Conservation (phyloP, 2,113 vertebrate genomes). For the Gnathonemus longibarbis region DNA sequence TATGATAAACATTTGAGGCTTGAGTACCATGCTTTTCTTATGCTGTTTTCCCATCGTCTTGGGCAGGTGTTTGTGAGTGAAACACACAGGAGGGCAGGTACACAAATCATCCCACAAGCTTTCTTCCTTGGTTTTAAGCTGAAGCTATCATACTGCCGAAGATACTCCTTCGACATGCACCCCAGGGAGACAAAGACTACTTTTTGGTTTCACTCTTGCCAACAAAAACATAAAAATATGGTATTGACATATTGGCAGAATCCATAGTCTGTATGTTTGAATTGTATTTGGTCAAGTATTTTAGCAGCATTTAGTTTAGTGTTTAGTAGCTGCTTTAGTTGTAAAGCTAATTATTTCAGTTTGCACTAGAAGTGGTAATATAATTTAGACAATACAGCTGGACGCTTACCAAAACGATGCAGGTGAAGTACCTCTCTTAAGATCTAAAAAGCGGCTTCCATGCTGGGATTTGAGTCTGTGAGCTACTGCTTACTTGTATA, state of each 20-base stretch:
- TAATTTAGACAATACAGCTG: neutral
- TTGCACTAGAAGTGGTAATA: neutral
- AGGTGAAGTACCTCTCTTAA: neutral
- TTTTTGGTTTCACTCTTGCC: neutral
- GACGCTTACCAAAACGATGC: neutral
- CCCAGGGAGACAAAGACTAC: neutral
- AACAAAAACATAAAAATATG: neutral
- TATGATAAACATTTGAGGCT: slow-evolving; percentile 8
- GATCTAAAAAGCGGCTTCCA: neutral
- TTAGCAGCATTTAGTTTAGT: neutral
- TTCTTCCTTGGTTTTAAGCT: neutral
- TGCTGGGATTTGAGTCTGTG: neutral
- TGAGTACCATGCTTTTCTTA: neutral
- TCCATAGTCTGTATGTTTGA: neutral
- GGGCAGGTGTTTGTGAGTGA: neutral
- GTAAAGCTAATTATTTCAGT: neutral
- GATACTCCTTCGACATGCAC: neutral
- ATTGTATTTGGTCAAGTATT: neutral
- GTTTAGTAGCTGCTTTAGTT: neutral
- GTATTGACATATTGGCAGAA: neutral
- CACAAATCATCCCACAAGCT: neutral
- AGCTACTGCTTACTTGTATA: neutral
- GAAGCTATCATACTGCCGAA: neutral
- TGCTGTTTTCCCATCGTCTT: neutral
- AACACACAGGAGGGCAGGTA: neutral